Conservation (phyloP, 1,140 invertebrate genomes). For the Cataglyphis hispanica region DNA sequence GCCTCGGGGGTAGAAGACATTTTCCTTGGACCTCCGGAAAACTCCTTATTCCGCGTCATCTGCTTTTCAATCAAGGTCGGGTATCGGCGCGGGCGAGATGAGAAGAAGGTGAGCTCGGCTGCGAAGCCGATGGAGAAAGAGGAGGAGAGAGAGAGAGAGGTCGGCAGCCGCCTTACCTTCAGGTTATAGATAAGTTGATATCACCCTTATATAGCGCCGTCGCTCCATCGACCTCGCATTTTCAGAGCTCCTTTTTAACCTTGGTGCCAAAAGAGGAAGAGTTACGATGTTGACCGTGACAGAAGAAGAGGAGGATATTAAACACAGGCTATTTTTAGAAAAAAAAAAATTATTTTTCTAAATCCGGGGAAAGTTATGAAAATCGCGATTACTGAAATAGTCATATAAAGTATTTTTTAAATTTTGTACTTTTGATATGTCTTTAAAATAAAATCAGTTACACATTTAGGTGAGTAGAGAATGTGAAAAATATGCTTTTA, state of each 20-base stretch:
- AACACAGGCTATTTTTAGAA: too few species aligned
- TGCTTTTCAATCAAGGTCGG: slow-evolving; percentile 78
- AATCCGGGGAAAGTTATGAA: too few species aligned
- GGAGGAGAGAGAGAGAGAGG: neutral
- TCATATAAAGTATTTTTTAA: too few species aligned
- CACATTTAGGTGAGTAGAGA: too few species aligned
- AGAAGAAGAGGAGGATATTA: neutral
- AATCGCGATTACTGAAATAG: too few species aligned
- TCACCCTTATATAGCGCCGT: slow-evolving; percentile 47
- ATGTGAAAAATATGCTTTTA: too few species aligned
- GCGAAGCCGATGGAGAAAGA: slow-evolving; percentile 19
- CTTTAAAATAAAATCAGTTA: too few species aligned
- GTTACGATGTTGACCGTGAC: slow-evolving; percentile 44
- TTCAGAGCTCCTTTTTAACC: slow-evolving; percentile 61
- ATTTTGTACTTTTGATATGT: too few species aligned
- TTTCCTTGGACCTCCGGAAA: slow-evolving; percentile 73
- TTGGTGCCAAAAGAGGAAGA: slow-evolving; percentile 21
- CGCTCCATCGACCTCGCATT: slow-evolving; percentile 63
- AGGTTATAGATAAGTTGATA: slow-evolving; percentile 72
- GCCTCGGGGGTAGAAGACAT: slow-evolving; percentile 75
- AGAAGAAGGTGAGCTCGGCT: slow-evolving; percentile 63
- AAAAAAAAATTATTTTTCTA: too few species aligned
- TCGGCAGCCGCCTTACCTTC: slow-evolving; percentile 54
- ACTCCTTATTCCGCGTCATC: slow-evolving; percentile 78
- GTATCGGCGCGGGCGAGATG: slow-evolving; percentile 70